These are phyloP conservation scores for Tokudaia tokunoshimensis DNA, from an alignment of 2,797 vertebrate species.

Conservation along the genomic window DNA sequence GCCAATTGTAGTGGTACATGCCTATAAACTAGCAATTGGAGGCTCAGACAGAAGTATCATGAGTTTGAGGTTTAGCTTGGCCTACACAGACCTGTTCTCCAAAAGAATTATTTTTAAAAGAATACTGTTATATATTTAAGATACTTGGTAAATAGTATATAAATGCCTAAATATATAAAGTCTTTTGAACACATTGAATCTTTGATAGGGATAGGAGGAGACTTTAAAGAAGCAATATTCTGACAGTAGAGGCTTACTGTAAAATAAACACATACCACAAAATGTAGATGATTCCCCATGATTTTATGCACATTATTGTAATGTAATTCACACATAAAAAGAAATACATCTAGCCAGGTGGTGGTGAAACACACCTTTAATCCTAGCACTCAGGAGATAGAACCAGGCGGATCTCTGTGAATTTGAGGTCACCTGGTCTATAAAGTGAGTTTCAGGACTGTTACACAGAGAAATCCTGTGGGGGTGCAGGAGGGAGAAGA, in stretches of 20 bases:
- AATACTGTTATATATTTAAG: neutral
- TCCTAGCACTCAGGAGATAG: neutral
- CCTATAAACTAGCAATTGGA: neutral
- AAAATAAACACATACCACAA: neutral
- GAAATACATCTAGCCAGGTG: neutral
- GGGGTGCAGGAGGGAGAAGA: neutral
- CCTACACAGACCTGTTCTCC: neutral
- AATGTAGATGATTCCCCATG: neutral
- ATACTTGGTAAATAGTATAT: neutral
- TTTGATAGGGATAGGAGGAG: neutral
- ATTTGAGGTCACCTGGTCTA: neutral
- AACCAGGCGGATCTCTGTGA: neutral
- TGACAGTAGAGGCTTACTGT: neutral
- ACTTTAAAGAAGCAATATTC: neutral
- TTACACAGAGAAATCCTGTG: neutral
- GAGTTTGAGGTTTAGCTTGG: neutral
- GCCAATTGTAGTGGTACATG: neutral
- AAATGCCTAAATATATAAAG: neutral
- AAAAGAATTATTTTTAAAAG: neutral
- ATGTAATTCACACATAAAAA: neutral
- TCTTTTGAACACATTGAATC: neutral
- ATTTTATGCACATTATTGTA: neutral
- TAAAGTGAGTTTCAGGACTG: neutral
- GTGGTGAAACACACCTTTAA: neutral
- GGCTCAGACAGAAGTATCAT: neutral